phyloP scores from a whole-genome alignment of 1,140 invertebrate species.

The Eumaeus atala region DNA sequence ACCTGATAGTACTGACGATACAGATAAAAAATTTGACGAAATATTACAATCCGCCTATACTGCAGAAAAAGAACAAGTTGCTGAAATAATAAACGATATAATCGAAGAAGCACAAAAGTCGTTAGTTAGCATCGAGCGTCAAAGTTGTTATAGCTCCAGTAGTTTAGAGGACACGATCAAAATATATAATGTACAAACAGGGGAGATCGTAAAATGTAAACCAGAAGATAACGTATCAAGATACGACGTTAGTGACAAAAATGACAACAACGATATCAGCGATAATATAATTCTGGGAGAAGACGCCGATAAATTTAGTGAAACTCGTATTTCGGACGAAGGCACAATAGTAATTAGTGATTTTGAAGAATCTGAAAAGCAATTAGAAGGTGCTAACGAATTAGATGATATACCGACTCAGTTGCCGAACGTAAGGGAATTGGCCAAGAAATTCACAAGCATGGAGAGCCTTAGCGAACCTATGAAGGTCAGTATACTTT shows the following conservation, averaged over 20 bases:
- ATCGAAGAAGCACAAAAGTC: slow-evolving; percentile 42
- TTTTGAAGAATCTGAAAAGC: slow-evolving; percentile 31
- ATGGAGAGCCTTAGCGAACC: slow-evolving; percentile 57
- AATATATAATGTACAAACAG: slow-evolving; percentile 70
- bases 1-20: slow-evolving; percentile 48
- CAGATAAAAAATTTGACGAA: slow-evolving; percentile 59
- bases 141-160: slow-evolving; percentile 55
- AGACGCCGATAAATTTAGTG: slow-evolving; percentile 37
- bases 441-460: slow-evolving; percentile 67
- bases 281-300: slow-evolving; percentile 50
- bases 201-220: slow-evolving; percentile 66
- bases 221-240: slow-evolving; percentile 65
- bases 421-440: slow-evolving; percentile 67
- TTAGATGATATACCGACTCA: slow-evolving; percentile 48
- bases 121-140: slow-evolving; percentile 37
- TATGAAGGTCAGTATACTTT: slow-evolving; percentile 46
- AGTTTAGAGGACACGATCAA: slow-evolving; percentile 69
- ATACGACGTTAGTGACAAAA: slow-evolving; percentile 44
- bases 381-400: slow-evolving; percentile 31
- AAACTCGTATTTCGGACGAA: slow-evolving; percentile 28
- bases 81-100: slow-evolving; percentile 26
- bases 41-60: slow-evolving; percentile 48
- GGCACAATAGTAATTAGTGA: slow-evolving; percentile 28
- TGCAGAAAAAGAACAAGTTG: slow-evolving; percentile 22
- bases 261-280: slow-evolving; percentile 49